Conservation (phyloP, 2,113 vertebrate genomes). For the Papio anubis region DNA sequence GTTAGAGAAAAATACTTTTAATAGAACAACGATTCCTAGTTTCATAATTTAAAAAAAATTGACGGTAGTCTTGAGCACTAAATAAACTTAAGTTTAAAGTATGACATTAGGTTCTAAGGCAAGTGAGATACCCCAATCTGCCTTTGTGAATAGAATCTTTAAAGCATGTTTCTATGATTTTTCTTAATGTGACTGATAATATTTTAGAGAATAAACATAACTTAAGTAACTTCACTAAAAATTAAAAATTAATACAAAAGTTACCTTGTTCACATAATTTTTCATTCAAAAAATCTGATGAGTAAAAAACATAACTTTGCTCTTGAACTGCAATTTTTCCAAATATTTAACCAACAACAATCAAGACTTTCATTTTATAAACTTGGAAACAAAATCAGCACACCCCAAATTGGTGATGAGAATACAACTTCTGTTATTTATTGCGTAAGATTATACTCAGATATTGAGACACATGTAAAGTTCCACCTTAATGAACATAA, state of each 20-base stretch:
- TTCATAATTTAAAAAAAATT: neutral
- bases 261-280: neutral
- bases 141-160: neutral
- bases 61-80: neutral
- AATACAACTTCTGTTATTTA: neutral
- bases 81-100: neutral
- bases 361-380: neutral
- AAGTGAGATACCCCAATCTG: neutral
- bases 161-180: neutral
- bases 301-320: conserved; percentile 18
- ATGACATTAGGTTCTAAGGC: neutral
- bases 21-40: conserved; percentile 12
- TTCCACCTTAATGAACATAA: neutral
- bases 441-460: neutral
- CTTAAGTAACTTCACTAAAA: neutral
- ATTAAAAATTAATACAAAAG: neutral
- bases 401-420: neutral
- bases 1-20: conserved; percentile 39
- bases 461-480: neutral
- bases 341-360: conserved; percentile 19
- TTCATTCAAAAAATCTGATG: neutral
- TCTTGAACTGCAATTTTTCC: neutral
- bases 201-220: neutral
- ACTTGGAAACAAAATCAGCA: neutral
- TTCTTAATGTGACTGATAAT: neutral